Evolutionary conservation across 2,888 invertebrate species (phyloP), one percentile per base, ranked within the genome.

Genomic region (Rotaria macrura): DNA sequence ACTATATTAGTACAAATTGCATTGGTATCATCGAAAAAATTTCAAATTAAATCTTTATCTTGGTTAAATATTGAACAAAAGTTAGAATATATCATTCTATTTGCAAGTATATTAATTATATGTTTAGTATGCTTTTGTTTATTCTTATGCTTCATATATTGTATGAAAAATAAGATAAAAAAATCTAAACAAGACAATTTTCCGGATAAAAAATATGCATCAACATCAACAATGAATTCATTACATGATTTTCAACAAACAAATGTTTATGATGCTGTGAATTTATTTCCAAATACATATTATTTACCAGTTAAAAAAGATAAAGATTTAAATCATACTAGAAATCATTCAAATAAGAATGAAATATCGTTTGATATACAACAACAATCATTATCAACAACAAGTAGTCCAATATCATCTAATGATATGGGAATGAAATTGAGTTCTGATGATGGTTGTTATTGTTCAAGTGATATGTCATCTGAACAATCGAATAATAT

Each of bases 391-490:
- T 79, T 43, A 43, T 79, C 79, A 43, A 43, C 79, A 43, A 79
- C 79, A 23, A 43, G 43, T 43, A 43, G 43, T 40, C 79, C 79
- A 23, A n/a, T 79, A 23, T 43, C 43, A 10, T 17, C 34, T 6
- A 65, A 34, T 38, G 65, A 38, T 65, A 5, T 17, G 7, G 65
- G 65, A 10, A 65, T 34, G 4, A 65, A 65, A 65, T 20, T 38
- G 5, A 29, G 34, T 20, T 79, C 79, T 0, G 79, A 79, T 79
- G 79, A 79, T 79, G 79, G 79, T 5, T 79, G 79, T 79, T 79
- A 79, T 79, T 79, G 79, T 43, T 79, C 79, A 79, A 43, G 43
- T 40, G 79, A 79, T 79, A 79, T 79, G 79, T 79, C 79, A 40
- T 79, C 43, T 3, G 79, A 79, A 79, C 79, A 79, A 79, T 79